Conservation (phyloP, 2,113 vertebrate species). For the Thunnus thynnus region DNA sequence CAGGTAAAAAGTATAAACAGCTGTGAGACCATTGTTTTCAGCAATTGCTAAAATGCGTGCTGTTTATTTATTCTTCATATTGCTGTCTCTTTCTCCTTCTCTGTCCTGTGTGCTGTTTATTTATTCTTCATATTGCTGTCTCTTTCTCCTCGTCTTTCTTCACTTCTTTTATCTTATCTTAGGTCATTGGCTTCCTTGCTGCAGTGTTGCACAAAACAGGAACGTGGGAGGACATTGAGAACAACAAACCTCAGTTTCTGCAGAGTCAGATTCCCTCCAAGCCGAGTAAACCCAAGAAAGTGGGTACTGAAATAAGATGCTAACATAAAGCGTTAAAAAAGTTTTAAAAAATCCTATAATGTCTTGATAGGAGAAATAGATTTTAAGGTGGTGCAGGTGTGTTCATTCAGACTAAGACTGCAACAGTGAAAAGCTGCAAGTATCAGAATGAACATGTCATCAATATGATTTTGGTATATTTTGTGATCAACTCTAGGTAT, state of each 20-base stretch:
- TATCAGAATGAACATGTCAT: constrained; percentile 19
- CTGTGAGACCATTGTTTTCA: not conserved
- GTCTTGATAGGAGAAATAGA: not conserved
- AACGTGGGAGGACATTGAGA: constrained; percentile 93
- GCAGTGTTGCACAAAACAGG: constrained; percentile 94
- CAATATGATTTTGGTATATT: constrained; percentile 16
- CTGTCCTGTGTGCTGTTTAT: not conserved
- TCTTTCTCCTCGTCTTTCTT: not conserved
- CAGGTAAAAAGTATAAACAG: constrained; percentile 85
- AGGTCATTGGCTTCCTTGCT: constrained; percentile 97
- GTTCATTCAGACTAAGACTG: not conserved
- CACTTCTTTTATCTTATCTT: not conserved
- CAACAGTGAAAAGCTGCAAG: not conserved
- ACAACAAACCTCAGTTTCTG: constrained; percentile 95
- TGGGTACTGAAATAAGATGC: constrained; percentile 64
- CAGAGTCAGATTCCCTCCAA: constrained; percentile 83
- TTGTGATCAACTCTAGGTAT: constrained; percentile 83
- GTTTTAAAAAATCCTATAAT: not conserved
- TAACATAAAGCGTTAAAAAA: not conserved
- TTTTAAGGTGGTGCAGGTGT: not conserved
- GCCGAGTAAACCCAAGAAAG: constrained; percentile 85
- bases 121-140: constrained; percentile 3
- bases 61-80: not conserved
- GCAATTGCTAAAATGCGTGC: not conserved
- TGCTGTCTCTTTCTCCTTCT: not conserved